Base-by-base conservation (phyloP, 2,113 vertebrate genomes). In the Pristiophorus japonicus region DNA sequence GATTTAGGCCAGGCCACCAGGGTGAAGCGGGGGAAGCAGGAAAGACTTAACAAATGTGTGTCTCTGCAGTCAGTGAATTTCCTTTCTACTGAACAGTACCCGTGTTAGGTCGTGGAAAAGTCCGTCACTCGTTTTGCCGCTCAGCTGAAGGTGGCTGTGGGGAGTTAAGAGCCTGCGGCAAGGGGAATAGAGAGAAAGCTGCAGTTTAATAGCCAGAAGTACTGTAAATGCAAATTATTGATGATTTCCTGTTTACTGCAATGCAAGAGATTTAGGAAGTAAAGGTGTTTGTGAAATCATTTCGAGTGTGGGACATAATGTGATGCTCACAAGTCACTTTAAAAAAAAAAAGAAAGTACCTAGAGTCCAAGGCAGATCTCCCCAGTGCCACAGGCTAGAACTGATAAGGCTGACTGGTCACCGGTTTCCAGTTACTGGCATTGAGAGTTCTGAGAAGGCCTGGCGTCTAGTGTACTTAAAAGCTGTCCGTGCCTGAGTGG, bases 151-250 rank as follows among this genome's bases (percentile, higher is more conserved):
- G 5, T 16, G 27, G 51, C 51, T 59, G 47, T 11, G 20, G 27
- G 24, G 47, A 90, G 24, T 4, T 34, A n/a, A 51, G 47, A 90
- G 22, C 27, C 51, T 59, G 55, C 0, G 30, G 42, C 20, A 7
- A 45, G 81, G 38, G 18, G 81, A 85, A 8, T 22, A 47, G 81
- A 24, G 42, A 90, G 55, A 34, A 90, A 34, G n/a, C 11, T 55
- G 51, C 34, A 22, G n/a, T 22, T n/a, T 92, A n/a, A 63, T 18
- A 38, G 18, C 18, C 5, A 63, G 96, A 97, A 97, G 97, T 97
- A 97, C 97, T 97, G 97, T 97, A 97, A 98, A 97, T 97, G 97
- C 97, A 96, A 96, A 97, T 97, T 67, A 4, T 94, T 67, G 65
- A 47, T 94, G 65, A 10, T 42, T 94, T 70, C 42, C 93, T 94